Evolutionary conservation across 2,888 invertebrate genomes (phyloP).

Genomic region (Acanthosepion lycidas): DNA sequence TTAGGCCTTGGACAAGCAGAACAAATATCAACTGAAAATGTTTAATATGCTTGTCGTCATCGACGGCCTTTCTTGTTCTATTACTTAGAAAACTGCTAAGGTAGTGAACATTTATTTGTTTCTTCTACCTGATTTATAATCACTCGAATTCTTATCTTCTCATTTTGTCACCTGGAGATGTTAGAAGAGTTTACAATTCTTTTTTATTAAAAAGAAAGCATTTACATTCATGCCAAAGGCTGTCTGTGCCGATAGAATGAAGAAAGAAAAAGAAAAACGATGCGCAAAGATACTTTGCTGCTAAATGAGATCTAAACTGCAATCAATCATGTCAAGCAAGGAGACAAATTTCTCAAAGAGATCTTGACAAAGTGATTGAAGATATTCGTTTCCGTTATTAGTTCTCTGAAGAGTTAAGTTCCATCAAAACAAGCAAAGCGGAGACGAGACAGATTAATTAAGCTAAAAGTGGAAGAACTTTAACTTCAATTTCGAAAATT

Average conservation of each 20-base stretch:
- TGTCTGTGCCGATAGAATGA: not conserved
- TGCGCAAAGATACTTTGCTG: not conserved
- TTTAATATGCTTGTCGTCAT: no score
- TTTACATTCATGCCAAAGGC: not conserved
- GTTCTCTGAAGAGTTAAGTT: not conserved
- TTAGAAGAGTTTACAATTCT: not conserved
- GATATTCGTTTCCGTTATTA: not conserved
- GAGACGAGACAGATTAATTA: not conserved
- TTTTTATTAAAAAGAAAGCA: not conserved
- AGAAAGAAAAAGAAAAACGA: not conserved
- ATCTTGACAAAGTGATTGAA: constrained; percentile 20
- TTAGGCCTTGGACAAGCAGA: no score
- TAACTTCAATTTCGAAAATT: not conserved
- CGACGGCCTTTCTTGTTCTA: no score
- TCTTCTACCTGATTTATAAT: not conserved
- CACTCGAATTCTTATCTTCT: not conserved
- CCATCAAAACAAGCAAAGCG: not conserved
- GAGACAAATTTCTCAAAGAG: constrained; percentile 12
- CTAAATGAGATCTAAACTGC: not conserved
- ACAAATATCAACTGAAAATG: no score
- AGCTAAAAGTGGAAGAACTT: not conserved
- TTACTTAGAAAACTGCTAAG: no score
- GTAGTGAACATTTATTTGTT: no score
- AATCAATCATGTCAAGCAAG: not conserved
- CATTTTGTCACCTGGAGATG: not conserved